Base-by-base conservation (phyloP, 2,888 invertebrate genomes). In the Cyclophora punctaria region DNA sequence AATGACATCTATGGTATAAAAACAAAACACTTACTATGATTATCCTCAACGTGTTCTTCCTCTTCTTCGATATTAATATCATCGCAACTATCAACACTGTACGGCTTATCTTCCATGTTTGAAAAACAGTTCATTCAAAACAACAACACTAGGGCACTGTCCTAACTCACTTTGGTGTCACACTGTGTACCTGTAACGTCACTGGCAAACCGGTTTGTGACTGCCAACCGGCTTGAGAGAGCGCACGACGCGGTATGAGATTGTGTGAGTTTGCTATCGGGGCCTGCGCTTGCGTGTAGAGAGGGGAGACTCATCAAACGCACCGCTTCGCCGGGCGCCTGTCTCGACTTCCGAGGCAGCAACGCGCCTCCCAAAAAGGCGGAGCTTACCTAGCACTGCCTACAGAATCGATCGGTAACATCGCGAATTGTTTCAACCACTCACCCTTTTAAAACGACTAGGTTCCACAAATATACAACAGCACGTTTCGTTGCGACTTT, bases 81-180 rank as follows among this genome's bases (percentile, higher is more conserved):
- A 67, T 88, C 88, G 41, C 83, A 88, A 80, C 87, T 87, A 58
- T 87, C 88, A 74, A 86, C 85, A 86, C 87, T 86, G 70, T 81
- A 87, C 51, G 84, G 80, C 64, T 86, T 88, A 65, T 88, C 87
- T 80, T 88, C 88, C 88, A 88, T 88, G 72, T 81, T 77, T 78
- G 80, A 71, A 72, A 60, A 57, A 64, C 73, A 73, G 80, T 82
- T 78, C 79, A 80, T 79, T 69, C 68, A 74, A 73, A 75, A 75
- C 65, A 62, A 72, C 20, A 76, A 78, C 85, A 84, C 83, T 75
- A 69, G 73, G 69, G 69, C 80, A 80, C 78, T 75, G 71, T 73
- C 69, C 66, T 71, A 62, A 65, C 59, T 61, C 80, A 78, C 79
- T 76, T 74, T 69, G 71, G 73, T 74, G 73, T 73, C 80, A 83